phyloP scores from a whole-genome alignment of 2,797 vertebrate species.

The Brotula barbata region DNA sequence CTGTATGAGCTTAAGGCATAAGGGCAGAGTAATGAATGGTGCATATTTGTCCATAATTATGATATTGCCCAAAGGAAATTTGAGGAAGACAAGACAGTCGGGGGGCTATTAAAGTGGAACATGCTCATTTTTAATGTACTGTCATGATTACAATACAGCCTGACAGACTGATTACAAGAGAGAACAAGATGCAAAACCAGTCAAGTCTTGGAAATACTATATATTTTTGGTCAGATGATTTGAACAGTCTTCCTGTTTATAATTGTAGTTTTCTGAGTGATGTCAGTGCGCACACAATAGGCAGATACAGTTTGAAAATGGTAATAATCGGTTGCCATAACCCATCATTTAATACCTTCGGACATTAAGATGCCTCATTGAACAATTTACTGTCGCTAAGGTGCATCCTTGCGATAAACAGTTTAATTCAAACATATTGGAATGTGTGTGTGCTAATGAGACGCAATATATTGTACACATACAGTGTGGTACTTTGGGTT shows the following conservation, averaged over 20 bases:
- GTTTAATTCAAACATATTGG: slow-evolving; percentile 1
- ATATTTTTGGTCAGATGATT: slow-evolving; percentile 29
- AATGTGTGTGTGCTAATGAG: neutral
- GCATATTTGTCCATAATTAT: slow-evolving; percentile 77
- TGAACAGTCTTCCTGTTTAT: slow-evolving; percentile 15
- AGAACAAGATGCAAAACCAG: slow-evolving; percentile 50
- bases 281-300: neutral
- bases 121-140: slow-evolving; percentile 56
- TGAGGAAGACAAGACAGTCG: slow-evolving; percentile 48
- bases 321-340: slow-evolving; percentile 5
- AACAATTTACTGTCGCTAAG: neutral
- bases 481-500: neutral
- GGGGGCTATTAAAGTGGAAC: slow-evolving; percentile 57
- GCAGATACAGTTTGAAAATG: slow-evolving; percentile 10
- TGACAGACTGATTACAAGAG: slow-evolving; percentile 58
- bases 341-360: slow-evolving; percentile 12
- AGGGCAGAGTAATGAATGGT: slow-evolving; percentile 64
- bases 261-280: slow-evolving; percentile 14
- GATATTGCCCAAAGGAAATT: slow-evolving; percentile 65
- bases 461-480: neutral
- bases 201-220: slow-evolving; percentile 33
- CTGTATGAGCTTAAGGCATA: slow-evolving; percentile 57
- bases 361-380: slow-evolving; percentile 11
- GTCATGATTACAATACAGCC: slow-evolving; percentile 64
- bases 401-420: neutral